Conservation (phyloP, 2,113 vertebrate genomes). For the Mus spicilegus region DNA sequence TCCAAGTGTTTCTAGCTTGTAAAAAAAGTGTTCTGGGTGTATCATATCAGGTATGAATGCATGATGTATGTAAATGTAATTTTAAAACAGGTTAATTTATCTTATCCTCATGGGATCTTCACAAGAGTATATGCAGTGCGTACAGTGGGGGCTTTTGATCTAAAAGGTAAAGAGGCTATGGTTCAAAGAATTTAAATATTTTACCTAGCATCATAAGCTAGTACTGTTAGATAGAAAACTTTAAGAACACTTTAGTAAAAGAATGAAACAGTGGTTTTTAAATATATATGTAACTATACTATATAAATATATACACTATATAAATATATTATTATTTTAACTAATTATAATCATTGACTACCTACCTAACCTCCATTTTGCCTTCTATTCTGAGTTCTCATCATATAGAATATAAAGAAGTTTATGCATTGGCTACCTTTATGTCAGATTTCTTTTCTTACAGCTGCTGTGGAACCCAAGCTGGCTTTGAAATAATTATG, state of each 20-base stretch:
- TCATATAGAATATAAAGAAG: conserved; percentile 32
- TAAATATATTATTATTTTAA: conserved; percentile 27
- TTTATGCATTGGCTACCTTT: conserved; percentile 44
- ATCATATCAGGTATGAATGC: neutral
- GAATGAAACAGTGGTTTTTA: conserved; percentile 47
- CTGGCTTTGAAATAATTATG: neutral
- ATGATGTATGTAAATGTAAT: conserved; percentile 47
- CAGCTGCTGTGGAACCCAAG: neutral
- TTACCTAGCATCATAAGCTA: conserved; percentile 44
- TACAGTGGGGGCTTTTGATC: conserved; percentile 40
- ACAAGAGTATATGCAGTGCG: conserved; percentile 15
- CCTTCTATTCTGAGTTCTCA: conserved; percentile 39
- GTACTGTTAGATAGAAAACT: conserved; percentile 33
- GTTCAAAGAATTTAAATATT: conserved; percentile 19
- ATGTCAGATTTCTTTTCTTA: neutral
- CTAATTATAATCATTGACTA: conserved; percentile 32
- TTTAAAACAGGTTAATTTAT: conserved; percentile 52
- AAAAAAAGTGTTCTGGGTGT: conserved; percentile 11
- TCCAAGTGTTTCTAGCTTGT: conserved; percentile 51
- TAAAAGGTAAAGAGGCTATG: conserved; percentile 16
- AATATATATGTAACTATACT: conserved; percentile 45
- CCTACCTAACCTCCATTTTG: neutral
- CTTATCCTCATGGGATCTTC: conserved; percentile 40
- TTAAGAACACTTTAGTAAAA: conserved; percentile 38
- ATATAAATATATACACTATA: conserved; percentile 5